phyloP scores from a whole-genome alignment of 2,888 invertebrate species.

The Tachina grossa region DNA sequence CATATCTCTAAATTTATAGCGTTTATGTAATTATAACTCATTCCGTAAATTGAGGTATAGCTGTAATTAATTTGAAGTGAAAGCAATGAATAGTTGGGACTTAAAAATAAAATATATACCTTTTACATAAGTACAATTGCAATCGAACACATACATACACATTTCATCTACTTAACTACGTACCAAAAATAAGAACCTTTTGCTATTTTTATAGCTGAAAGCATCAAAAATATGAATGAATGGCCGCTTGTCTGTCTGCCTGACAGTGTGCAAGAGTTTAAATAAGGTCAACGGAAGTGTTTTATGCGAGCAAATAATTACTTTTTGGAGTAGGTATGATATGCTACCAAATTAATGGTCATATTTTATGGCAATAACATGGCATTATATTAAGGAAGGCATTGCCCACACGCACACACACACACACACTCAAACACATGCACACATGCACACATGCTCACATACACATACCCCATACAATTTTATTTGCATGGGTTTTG shows the following conservation, averaged over 20 bases:
- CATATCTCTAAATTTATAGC: too few relatives aligned
- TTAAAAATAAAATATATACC: not conserved
- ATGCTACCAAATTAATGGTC: slow-evolving; percentile 45
- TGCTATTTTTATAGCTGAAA: not conserved
- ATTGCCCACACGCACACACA: not conserved
- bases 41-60: too few relatives aligned
- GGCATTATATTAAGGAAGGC: slow-evolving; percentile 56
- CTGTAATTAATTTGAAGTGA: too few relatives aligned
- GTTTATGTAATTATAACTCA: too few relatives aligned
- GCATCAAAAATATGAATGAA: not conserved
- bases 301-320: slow-evolving; percentile 7
- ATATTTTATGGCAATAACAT: slow-evolving; percentile 60
- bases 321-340: not conserved
- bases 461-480: too few relatives aligned
- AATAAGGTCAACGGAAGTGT: slow-evolving; percentile 54
- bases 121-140: not conserved
- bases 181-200: not conserved
- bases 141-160: not conserved
- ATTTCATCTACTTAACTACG: not conserved
- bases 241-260: too few relatives aligned
- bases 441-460: not conserved
- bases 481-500: not conserved
- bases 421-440: not conserved
- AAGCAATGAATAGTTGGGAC: not conserved
- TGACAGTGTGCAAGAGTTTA: not conserved